phyloP scores from a whole-genome alignment of 2,888 invertebrate genomes.

The Baronia brevicornis region DNA sequence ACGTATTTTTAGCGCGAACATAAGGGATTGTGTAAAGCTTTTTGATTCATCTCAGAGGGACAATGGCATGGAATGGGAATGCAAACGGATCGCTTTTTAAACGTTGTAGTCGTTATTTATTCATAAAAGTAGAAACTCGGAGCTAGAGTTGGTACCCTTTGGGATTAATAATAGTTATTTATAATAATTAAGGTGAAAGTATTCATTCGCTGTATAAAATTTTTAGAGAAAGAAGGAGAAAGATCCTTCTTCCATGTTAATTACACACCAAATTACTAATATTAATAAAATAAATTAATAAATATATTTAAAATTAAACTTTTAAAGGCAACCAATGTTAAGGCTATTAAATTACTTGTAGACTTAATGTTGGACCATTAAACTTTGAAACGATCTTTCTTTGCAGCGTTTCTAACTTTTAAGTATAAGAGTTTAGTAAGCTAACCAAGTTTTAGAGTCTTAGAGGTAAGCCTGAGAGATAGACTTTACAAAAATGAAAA shows the following conservation, averaged over 20 bases:
- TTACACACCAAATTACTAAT: no score
- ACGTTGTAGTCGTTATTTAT: slow-evolving; percentile 31
- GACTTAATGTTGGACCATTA: slow-evolving; percentile 31
- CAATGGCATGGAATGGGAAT: slow-evolving; percentile 20
- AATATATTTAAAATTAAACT: slow-evolving; percentile 8
- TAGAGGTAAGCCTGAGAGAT: slow-evolving; percentile 8
- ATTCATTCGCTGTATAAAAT: no score
- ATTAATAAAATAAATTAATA: background rate
- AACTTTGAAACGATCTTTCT: slow-evolving; percentile 45
- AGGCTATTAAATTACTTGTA: slow-evolving; percentile 11
- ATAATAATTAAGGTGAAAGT: no score
- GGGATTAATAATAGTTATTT: no score
- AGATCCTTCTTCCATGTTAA: no score
- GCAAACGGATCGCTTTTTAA: slow-evolving; percentile 25
- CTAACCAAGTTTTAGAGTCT: slow-evolving; percentile 22
- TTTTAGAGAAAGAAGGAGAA: no score
- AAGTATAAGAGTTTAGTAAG: slow-evolving; percentile 49
- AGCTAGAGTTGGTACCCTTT: no score
- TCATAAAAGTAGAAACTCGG: slow-evolving; percentile 23
- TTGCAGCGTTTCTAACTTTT: slow-evolving; percentile 40
- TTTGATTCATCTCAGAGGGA: slow-evolving; percentile 20
- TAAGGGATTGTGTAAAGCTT: slow-evolving; percentile 6
- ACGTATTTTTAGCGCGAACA: slow-evolving; percentile 3
- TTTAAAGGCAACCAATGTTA: slow-evolving; percentile 3
- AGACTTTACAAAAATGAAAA: slow-evolving; percentile 3